Evolutionary conservation across 2,113 vertebrate species (phyloP), one percentile per base, ranked within the genome.

Genomic region (Hemiprocne comata): DNA sequence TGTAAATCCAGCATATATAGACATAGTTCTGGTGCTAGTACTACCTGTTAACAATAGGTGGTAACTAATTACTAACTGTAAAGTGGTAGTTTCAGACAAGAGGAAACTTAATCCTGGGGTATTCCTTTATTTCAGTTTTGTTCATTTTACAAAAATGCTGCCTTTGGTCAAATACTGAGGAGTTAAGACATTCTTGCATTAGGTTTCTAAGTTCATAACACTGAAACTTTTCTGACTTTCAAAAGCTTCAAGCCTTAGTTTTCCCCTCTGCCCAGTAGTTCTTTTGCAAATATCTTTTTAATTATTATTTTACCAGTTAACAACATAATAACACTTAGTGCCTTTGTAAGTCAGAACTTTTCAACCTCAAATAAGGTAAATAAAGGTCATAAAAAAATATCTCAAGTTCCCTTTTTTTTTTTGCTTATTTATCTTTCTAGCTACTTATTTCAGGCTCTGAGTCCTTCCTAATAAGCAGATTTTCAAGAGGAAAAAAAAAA

Each of bases 81-180:
- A 97, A 62, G 69, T 76, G 48, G 85, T 95, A 60, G 70, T 94
- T 96, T 85, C 93, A 93, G 85, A 80, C 53, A 34, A 55, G 38
- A 97, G 79, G 85, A 97, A 89, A 89, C 65, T 94, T 95, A 75
- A 90, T 61, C 46, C 87, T 86, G 64, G 44, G 40, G 69, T 93
- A 79, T 71, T 90, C 88, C 75, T 90, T 92, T 74, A 69, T 81
- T 69, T 79, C 31, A 50, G 13, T 11, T 65, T 13, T 9, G 8
- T 14, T 19, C 9, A 55, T 74, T 66, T 77, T 23, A 54, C 60
- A 90, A 86, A 83, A 93, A 87, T 62, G 66, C 29, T 97, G 86
- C 93, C 93, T 94, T 97, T 95, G 94, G 93, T 97, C 87, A 89
- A 42, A 55, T 91, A 90, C 13, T 76, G 84, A 77, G 67, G 28